A percentile compares a stretch with the other conserved stretches of the same genome.
Conservation (phyloP, 2,113 vertebrate species). For the Elachura formosa region DNA sequence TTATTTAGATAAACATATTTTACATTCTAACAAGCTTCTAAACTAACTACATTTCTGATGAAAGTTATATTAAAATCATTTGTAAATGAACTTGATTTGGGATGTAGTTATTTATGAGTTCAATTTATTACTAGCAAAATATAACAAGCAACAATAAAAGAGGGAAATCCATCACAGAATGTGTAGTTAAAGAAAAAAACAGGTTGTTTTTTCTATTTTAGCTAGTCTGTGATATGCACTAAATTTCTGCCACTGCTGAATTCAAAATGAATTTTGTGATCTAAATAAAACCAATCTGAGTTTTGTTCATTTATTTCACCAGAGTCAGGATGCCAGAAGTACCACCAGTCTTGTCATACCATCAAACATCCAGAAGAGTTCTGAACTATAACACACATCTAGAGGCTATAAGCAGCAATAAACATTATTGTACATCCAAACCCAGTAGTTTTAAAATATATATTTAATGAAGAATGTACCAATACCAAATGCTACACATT, state of each 20-base stretch:
- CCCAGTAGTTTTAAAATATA: neutral
- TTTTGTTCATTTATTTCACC: neutral
- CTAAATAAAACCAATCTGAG: neutral
- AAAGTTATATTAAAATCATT: neutral
- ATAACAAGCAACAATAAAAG: neutral
- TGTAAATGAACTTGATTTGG: neutral
- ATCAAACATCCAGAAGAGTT: neutral
- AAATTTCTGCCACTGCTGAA: neutral
- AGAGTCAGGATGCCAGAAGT: neutral
- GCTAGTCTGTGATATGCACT: neutral
- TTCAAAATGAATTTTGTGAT: neutral
- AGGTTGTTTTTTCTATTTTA: neutral
- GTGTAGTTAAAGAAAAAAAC: neutral
- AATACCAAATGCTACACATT: neutral
- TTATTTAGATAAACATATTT: neutral
- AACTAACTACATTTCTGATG: neutral
- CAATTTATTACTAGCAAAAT: neutral
- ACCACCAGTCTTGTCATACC: neutral
- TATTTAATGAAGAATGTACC: neutral
- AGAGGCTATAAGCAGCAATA: neutral
- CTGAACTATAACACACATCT: neutral
- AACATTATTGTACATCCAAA: neutral
- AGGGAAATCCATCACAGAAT: neutral
- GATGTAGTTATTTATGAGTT: neutral
- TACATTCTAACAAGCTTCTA: neutral